Evolutionary conservation across 2,797 vertebrate genomes (phyloP), one percentile per base, ranked within the genome.

Genomic region (Enoplosus armatus): DNA sequence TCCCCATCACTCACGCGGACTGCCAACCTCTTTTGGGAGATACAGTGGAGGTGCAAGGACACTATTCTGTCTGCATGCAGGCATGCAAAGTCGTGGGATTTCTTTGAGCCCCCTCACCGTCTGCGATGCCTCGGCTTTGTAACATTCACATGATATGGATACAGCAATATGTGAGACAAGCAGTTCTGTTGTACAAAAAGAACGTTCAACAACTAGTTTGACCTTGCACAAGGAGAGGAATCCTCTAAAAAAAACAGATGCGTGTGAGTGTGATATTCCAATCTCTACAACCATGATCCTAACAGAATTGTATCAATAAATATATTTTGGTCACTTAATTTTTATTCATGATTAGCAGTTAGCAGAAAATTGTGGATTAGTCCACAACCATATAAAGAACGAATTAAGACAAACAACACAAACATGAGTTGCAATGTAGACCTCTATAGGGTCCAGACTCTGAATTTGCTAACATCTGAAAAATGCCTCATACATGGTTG

Each of bases 321-420:
- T 94, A 94, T 82, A 89, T 87, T 95, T 95, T 94, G 94, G 92
- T 95, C 94, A 92, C 88, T 93, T 91, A 67, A 60, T 87, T 87
- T 92, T 93, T 92, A 94, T 93, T 94, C 78, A 75, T 78, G 84
- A 89, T 90, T 87, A 92, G 87, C 80, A 86, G 83, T 91, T 89
- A 82, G 86, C 87, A 88, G 74, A 90, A 77, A n/a, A 86, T 67
- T 71, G 83, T 50, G 77, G 81, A 89, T 87, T 82, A 85, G 79
- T 88, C 92, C 86, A 81, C 87, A 89, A 84, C 54, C 41, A 55
- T 18, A 67, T 18, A 67, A 82, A 67, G 51, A 80, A 81, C 5
- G 59, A 74, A 75, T 87, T 86, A 91, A 90, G 79, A 92, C 87
- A 87, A 70, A 88, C 87, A 66, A 80, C 63, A 87, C 50, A 74